Percentiles rank a stretch among this genome's conserved stretches.
These are phyloP conservation scores for Cephus runcator DNA, from an alignment of 2,888 invertebrate species.

Conservation along the genomic window DNA sequence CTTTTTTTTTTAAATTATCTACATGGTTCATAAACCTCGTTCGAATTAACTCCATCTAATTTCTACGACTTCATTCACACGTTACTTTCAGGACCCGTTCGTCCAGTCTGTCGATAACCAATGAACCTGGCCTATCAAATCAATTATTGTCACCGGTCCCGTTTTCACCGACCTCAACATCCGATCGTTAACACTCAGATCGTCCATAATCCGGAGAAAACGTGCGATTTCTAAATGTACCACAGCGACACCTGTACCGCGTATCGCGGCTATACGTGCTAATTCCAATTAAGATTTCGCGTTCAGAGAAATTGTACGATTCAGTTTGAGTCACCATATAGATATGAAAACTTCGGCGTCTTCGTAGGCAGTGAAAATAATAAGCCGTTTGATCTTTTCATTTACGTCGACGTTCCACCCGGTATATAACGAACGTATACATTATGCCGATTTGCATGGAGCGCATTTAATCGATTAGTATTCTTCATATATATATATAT, in stretches of 20 bases:
- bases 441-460: too few species aligned
- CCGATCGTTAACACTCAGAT: slow-evolving; percentile 14
- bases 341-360: too few species aligned
- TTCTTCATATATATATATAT: background rate
- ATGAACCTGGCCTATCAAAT: slow-evolving; percentile 16
- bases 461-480: too few species aligned
- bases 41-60: background rate
- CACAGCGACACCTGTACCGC: background rate
- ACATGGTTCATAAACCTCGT: background rate
- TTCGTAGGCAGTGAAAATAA: too few species aligned
- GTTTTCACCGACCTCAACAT: slow-evolving; percentile 4
- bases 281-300: background rate
- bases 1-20: too few species aligned
- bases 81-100: slow-evolving; percentile 9
- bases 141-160: slow-evolving; percentile 18
- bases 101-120: background rate
- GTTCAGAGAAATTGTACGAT: too few species aligned
- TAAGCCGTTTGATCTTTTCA: too few species aligned
- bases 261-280: background rate
- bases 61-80: background rate
- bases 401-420: too few species aligned
- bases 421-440: too few species aligned
- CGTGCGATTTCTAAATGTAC: background rate
- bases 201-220: slow-evolving; percentile 2
- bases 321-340: too few species aligned